A percentile compares a stretch with the other conserved stretches of the same genome.
Evolutionary conservation across 2,113 vertebrate genomes (phyloP).

Genomic region (Edolisoma coerulescens): DNA sequence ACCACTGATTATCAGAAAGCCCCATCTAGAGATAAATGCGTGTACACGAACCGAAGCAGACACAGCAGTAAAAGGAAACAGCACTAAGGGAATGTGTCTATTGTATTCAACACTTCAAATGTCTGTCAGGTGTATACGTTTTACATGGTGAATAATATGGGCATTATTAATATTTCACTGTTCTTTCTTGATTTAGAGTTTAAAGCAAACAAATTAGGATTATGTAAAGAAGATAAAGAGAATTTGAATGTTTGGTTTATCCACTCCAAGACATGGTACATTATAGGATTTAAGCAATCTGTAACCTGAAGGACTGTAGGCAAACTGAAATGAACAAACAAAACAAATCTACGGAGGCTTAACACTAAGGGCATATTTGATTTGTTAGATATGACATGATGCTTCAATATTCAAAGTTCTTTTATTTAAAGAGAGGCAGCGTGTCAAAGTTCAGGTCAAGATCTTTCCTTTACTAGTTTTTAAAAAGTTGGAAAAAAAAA

Average conservation of each 20-base stretch:
- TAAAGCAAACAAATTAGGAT: slow-evolving; percentile 25
- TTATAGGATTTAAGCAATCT: background rate
- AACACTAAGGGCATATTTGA: background rate
- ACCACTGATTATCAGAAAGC: background rate
- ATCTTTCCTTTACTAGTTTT: background rate
- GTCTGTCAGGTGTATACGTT: background rate
- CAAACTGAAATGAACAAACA: background rate
- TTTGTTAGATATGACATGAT: background rate
- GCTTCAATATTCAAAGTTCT: background rate
- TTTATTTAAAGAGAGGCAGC: background rate
- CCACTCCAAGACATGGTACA: background rate
- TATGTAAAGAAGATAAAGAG: slow-evolving; percentile 16
- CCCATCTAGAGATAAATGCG: background rate
- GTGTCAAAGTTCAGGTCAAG: background rate
- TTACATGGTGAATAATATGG: background rate
- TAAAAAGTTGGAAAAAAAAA: background rate
- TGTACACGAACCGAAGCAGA: background rate
- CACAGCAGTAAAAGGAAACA: background rate
- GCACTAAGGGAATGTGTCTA: background rate
- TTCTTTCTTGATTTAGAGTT: background rate
- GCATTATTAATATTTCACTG: background rate
- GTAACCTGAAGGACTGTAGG: background rate
- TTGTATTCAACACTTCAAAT: background rate
- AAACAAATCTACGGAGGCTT: background rate
- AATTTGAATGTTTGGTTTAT: slow-evolving; percentile 6